phyloP scores from a whole-genome alignment of 2,797 vertebrate genomes.

The Phataginus tetradactyla region DNA sequence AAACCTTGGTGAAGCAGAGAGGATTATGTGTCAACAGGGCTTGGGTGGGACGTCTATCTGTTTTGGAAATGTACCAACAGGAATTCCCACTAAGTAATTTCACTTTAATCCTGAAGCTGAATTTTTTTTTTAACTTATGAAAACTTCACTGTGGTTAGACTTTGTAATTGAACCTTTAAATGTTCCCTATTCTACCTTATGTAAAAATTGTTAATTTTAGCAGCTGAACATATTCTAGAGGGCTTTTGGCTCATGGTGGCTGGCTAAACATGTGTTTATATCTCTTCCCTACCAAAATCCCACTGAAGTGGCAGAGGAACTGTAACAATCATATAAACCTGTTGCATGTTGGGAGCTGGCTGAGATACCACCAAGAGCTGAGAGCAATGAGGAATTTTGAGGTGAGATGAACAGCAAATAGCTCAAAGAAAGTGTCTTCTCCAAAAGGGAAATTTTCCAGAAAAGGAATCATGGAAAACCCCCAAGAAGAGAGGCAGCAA shows the following conservation, averaged over 20 bases:
- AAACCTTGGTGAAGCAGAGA: background rate
- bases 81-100: background rate
- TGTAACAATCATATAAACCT: background rate
- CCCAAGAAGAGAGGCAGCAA: background rate
- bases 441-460: background rate
- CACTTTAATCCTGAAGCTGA: slow-evolving; percentile 2
- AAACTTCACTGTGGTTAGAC: background rate
- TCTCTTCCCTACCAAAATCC: background rate
- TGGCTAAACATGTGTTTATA: background rate
- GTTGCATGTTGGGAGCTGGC: background rate
- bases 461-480: background rate
- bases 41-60: background rate
- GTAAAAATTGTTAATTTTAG: background rate
- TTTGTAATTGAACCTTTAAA: background rate
- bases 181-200: background rate
- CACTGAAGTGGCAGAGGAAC: background rate
- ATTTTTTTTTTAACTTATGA: background rate
- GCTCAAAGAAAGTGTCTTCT: background rate
- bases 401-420: background rate
- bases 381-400: background rate
- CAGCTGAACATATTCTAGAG: background rate
- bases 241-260: background rate
- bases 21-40: background rate
- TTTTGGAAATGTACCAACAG: background rate
- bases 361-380: background rate